Evolutionary conservation across 2,797 vertebrate genomes (phyloP), one percentile per base, ranked within the genome.

Genomic region (Acrocephalus scirpaceus): DNA sequence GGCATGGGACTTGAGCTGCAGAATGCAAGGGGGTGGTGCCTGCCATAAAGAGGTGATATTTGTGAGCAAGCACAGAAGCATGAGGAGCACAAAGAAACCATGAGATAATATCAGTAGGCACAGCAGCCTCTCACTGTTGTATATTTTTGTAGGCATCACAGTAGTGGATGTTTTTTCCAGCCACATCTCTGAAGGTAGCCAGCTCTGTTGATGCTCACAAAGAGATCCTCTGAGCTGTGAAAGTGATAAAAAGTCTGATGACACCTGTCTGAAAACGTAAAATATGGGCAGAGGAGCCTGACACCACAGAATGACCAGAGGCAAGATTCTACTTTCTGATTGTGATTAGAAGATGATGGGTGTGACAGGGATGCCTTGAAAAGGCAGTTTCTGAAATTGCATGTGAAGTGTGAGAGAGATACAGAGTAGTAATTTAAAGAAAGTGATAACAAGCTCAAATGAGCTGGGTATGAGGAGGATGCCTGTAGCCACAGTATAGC

Each of bases 391-490:
- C 65, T 90, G 83, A 88, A 90, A 93, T 70, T 0, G 0, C 21
- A 44, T 83, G 50, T 84, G 66, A 91, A 75, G 32, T 72, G 36
- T 72, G 66, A 69, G 65, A 64, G 53, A 67, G 42, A 66, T 65
- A 58, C 1, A 40, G 30, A 76, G 22, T 6, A 69, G 66, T 34
- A 78, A 85, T 86, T 92, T 94, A 90, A 88, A 66, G 88, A 92
- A 80, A 75, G 38, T 32, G 44, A 66, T 93, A 94, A 93, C 69
- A 93, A 88, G 65, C 58, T 91, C 50, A 90, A 86, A 81, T 58
- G 76, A 91, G 47, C 51, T 93, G 72, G 30, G 10, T 87, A 57
- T 34, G 72, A 74, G 54, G 26, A 93, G 57, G 47, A 77, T 78
- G 79, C 25, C 70, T 69, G 56, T 84, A 86, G 66, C 54, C 58